A percentile compares a stretch with the other conserved stretches of the same genome.
These are phyloP conservation scores for Metacarcinus magister DNA, from an alignment of 2,888 invertebrate genomes.

Conservation along the genomic window DNA sequence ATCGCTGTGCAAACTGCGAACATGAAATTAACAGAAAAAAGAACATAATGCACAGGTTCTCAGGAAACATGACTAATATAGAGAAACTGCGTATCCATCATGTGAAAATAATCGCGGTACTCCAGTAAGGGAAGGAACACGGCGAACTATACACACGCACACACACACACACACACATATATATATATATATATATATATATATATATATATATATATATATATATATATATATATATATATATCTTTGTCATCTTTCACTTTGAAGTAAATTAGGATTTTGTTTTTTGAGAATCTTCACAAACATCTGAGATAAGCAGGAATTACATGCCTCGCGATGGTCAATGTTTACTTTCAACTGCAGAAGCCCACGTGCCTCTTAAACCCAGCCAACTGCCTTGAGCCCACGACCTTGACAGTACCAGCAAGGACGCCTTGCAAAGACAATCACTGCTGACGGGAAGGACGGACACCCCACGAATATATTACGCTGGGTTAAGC, in stretches of 20 bases:
- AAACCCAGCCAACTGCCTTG: neutral
- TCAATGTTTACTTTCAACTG: neutral
- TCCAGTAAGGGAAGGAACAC: neutral
- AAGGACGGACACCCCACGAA: conserved; percentile 28
- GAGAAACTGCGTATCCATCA: neutral
- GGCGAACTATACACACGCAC: neutral
- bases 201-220: too few relatives aligned
- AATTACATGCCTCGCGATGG: neutral
- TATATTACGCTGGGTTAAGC: neutral
- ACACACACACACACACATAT: too few relatives aligned
- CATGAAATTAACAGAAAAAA: conserved; percentile 49
- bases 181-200: too few relatives aligned
- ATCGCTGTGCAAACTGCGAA: neutral
- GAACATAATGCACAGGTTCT: neutral
- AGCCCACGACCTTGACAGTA: conserved; percentile 35
- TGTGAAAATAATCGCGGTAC: neutral
- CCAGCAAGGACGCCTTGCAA: neutral
- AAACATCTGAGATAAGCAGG: neutral
- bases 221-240: too few relatives aligned
- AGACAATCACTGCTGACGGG: neutral
- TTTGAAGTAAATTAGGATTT: neutral
- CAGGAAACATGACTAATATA: neutral
- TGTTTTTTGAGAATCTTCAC: neutral
- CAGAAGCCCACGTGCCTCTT: neutral
- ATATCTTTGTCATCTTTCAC: neutral